Conservation (phyloP, 2,797 vertebrate species). For the Chrysocyon brachyurus region DNA sequence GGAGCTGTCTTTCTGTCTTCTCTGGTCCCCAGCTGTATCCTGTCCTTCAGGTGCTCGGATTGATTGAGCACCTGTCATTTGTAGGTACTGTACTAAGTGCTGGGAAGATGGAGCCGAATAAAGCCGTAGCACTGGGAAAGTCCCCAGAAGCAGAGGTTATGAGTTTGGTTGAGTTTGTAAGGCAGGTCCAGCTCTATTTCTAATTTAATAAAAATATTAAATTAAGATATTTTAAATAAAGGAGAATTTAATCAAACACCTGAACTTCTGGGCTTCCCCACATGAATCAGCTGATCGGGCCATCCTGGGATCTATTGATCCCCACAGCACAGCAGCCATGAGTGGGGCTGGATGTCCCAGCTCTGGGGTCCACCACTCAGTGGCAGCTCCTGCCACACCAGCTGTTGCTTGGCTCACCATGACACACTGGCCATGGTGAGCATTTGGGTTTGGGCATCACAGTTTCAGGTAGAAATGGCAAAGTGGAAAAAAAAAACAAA, state of each 20-base stretch:
- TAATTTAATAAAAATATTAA: background rate
- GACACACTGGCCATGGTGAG: background rate
- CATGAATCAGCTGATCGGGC: background rate
- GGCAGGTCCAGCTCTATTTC: background rate
- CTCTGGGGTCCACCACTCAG: no score
- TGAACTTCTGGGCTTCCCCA: background rate
- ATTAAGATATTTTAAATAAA: background rate
- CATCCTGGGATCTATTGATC: background rate
- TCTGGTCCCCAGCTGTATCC: no score
- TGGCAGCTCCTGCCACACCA: background rate
- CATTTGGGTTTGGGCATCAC: background rate
- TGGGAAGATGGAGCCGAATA: background rate
- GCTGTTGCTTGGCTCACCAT: background rate
- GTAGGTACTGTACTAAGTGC: background rate
- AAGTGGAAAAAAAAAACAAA: background rate
- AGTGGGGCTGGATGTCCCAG: background rate
- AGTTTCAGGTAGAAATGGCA: background rate
- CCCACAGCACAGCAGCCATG: background rate
- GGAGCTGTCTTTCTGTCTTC: background rate
- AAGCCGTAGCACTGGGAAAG: background rate
- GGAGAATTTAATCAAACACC: background rate
- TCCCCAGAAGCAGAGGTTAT: background rate
- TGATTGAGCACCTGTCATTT: background rate
- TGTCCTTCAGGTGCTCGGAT: background rate
- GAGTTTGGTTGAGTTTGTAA: background rate